Base-by-base conservation (phyloP, 2,888 invertebrate species). In the Zhuqinia jingwanae region DNA sequence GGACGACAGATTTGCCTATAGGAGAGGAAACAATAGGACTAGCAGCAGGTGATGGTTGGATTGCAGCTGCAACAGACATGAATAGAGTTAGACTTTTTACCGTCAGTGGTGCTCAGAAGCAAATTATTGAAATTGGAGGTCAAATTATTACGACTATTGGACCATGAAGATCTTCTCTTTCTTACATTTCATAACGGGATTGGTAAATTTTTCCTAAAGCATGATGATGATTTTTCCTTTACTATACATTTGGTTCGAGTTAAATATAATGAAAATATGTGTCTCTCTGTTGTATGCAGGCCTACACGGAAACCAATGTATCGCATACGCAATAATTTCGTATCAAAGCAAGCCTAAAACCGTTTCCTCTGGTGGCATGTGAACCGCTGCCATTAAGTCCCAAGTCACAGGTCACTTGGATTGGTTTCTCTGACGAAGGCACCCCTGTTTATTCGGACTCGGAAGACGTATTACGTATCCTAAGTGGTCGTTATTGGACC, bases 21-120 rank as follows among this genome's bases (percentile, higher is more conserved):
- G 95, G 95, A 0, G 98, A 98, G 92, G 95, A 96, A 91, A 95
- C 96, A 0, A 89, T 92, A 92, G 93, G 93, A 42, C 83, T 91
- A 47, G 90, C 91, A n/a, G 94, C 96, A 77, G 95, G 95, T 3
- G 93, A 93, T 17, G 95, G 94, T n/a, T 94, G 97, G 91, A 94
- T 98, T 36, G 98, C 96, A 0, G 95, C 95, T 80, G 96, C 95
- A 1, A 97, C 97, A 0, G 94, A 94, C 90, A 94, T 94, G 80
- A 94, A 97, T 25, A 94, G 95, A 90, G 92, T 99, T 73, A 93
- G 98, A n/a, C 92, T 99, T 3, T 98, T 96, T 92, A 96, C 96
- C 5, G 93, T 96, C 13, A 95, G 96, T 92, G 99, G 99, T 65
- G 95, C 96, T 0, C 99, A 99, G 93, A 94, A 95, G 91, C 96